These are phyloP conservation scores for Xiphorhynchus erythropygius DNA, from an alignment of 2,797 vertebrate genomes.

Conservation along the genomic window DNA sequence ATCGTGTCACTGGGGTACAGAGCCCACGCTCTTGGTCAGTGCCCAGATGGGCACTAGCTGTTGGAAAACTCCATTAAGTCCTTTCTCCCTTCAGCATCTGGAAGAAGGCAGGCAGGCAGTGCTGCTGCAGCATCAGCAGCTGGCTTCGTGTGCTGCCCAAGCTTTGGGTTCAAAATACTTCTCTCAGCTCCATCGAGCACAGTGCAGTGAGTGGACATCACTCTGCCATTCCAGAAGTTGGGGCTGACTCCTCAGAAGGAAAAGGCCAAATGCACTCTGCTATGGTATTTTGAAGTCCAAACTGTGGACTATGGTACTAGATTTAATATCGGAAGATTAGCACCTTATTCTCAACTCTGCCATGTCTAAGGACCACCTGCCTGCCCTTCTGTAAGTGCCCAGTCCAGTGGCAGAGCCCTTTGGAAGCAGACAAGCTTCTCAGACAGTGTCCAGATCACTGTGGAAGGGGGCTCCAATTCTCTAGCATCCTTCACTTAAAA, in stretches of 20 bases:
- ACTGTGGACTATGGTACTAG: neutral
- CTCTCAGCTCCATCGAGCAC: neutral
- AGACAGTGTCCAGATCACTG: neutral
- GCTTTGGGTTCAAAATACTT: neutral
- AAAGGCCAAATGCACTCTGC: neutral
- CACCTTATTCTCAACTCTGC: neutral
- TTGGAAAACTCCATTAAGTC: neutral
- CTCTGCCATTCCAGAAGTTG: neutral
- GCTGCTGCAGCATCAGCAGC: neutral
- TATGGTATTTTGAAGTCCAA: neutral
- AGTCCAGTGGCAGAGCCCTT: neutral
- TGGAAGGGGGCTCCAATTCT: neutral
- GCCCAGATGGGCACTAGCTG: neutral
- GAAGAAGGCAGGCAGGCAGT: neutral
- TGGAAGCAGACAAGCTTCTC: neutral
- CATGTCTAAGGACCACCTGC: neutral
- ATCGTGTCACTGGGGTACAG: neutral
- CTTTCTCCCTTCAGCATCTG: neutral
- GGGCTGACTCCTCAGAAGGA: neutral
- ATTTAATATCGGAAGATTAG: neutral
- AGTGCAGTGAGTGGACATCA: neutral
- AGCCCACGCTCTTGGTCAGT: neutral
- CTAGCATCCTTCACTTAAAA: neutral
- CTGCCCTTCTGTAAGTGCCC: neutral
- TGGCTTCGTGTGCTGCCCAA: neutral